Percentiles rank a stretch among this genome's conserved stretches.
Evolutionary conservation across 2,113 vertebrate species (phyloP).

Genomic region (Lasiurus borealis): DNA sequence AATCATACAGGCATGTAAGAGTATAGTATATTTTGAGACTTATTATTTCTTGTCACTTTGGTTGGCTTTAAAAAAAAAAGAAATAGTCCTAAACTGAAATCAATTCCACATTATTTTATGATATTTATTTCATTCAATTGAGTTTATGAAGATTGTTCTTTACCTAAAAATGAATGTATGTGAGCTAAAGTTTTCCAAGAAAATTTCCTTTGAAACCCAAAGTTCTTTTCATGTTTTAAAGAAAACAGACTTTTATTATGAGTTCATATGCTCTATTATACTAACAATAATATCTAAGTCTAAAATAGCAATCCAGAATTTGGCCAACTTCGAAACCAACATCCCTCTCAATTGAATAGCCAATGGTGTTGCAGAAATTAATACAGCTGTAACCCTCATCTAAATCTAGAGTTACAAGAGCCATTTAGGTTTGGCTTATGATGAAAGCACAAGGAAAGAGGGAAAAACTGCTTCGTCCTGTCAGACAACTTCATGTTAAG

Average conservation of each 20-base stretch:
- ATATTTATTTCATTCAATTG: not conserved
- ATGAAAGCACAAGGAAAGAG: not conserved
- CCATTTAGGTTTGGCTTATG: not conserved
- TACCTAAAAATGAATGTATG: not conserved
- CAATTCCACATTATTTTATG: not conserved
- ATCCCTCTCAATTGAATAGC: not conserved
- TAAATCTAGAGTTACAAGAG: not conserved
- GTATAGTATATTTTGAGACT: not conserved
- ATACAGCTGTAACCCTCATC: not conserved
- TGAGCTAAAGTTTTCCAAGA: not conserved
- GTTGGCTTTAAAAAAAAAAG: not conserved
- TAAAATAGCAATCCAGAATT: not conserved
- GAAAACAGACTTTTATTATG: not conserved
- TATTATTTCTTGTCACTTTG: not conserved
- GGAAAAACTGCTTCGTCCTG: not conserved
- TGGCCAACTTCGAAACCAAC: not conserved
- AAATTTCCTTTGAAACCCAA: not conserved
- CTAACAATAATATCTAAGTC: not conserved
- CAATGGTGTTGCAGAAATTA: not conserved
- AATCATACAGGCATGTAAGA: not conserved
- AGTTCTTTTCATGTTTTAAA: conserved; percentile 11
- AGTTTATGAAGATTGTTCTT: conserved; percentile 2
- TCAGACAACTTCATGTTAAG: not conserved
- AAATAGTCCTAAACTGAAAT: not conserved
- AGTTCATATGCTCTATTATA: not conserved